These are phyloP conservation scores for Drosophila mayri DNA, from an alignment of 1,140 invertebrate genomes.

Conservation along the genomic window DNA sequence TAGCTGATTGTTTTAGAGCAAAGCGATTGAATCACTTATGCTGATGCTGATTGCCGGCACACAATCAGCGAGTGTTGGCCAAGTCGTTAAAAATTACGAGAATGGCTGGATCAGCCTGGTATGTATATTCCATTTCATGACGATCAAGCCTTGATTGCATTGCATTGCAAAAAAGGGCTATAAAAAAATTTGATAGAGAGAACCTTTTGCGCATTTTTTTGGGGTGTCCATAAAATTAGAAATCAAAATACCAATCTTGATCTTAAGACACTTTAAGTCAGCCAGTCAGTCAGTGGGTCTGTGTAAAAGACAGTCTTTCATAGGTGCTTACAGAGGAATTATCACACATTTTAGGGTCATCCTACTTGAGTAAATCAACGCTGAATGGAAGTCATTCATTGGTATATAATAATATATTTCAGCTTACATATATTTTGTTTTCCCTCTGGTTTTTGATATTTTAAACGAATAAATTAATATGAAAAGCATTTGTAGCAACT, in stretches of 20 bases:
- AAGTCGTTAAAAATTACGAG: slow-evolving; percentile 2
- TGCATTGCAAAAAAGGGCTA: not conserved
- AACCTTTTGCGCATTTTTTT: not conserved
- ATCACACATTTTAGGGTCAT: slow-evolving; percentile 3
- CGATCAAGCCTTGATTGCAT: not conserved
- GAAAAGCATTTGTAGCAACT: no score
- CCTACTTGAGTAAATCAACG: not conserved
- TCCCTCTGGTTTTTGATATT: no score
- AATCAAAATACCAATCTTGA: not conserved
- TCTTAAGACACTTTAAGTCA: no score
- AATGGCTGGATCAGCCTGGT: not conserved
- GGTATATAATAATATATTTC: no score
- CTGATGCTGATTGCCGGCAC: slow-evolving; percentile 1
- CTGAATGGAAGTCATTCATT: slow-evolving; percentile 2
- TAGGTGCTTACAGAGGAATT: not conserved
- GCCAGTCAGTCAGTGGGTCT: no score
- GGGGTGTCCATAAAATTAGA: not conserved
- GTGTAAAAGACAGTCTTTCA: not conserved
- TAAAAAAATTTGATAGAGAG: not conserved
- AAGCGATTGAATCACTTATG: slow-evolving; percentile 8
- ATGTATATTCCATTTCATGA: not conserved
- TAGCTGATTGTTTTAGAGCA: slow-evolving; percentile 25
- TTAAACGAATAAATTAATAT: no score
- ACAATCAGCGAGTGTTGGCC: slow-evolving; percentile 15
- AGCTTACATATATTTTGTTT: no score